Base-by-base conservation (phyloP, 2,888 invertebrate genomes). In the Thalpophila matura region DNA sequence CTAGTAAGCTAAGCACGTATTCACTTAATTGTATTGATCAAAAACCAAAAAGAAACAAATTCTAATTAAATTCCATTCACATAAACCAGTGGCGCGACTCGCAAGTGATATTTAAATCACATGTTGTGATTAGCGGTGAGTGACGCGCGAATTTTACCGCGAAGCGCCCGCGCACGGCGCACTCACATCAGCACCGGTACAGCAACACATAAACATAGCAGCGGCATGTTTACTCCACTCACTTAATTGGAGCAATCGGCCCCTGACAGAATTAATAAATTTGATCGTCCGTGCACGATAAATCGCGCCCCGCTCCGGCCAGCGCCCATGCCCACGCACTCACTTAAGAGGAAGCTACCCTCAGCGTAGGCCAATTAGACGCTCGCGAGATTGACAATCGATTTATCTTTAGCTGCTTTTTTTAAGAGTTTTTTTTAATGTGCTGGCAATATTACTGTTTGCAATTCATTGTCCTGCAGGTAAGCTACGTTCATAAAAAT, bases 161-260 rank as follows among this genome's bases (percentile, higher is more conserved):
- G 77, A 81, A 83, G 72, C 76, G 80, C 66, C 64, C 46, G 60
- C 49, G 63, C 59, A 58, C 37, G 51, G 65, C 33, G 69, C 70
- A 65, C 66, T 42, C 68, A 55, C 68, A 65, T 65, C 38, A 56
- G 74, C 79, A 69, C 75, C 64, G 54, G 60, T 77, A 73, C 75
- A 50, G 75, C 77, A 71, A 63, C 82, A 77, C 89, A 91, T 91
- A 91, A 92, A 92, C 89, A 88, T 84, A 80, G 75, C 82, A 72
- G 82, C 85, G 87, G 87, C 88, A 86, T 91, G 90, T 92, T 92
- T 93, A 92, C 90, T 88, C 86, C 84, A 80, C 83, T 83, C 87
- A 84, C 89, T 93, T 93, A 93, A 93, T 93, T 93, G 90, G 91
- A 91, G 89, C 91, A 91, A 92, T 92, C 90, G 89, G 82, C 86